Conservation (phyloP, 2,888 invertebrate species). For the Diplazon laetatorius region DNA sequence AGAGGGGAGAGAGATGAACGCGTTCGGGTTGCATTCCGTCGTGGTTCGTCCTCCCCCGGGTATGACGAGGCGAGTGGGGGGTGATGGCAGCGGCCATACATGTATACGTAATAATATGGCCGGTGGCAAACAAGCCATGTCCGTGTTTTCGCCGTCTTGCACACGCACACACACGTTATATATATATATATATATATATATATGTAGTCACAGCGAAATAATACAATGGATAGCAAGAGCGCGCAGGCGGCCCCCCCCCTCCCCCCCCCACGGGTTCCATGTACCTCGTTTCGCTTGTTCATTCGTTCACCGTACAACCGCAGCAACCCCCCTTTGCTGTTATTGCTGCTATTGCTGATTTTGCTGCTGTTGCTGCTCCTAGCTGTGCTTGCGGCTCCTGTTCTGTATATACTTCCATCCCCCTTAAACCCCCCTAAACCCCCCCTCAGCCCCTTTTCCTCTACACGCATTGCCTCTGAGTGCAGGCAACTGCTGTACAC, state of each 20-base stretch:
- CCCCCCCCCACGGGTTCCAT: too few species aligned
- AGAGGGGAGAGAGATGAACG: constrained; percentile 57
- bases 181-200: constrained; percentile 7
- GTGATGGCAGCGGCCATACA: constrained; percentile 56
- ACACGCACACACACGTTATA: too few species aligned
- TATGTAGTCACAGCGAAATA: constrained; percentile 70
- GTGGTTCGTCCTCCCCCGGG: constrained; percentile 70
- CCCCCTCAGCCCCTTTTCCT: background rate
- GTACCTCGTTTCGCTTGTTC: constrained; percentile 60
- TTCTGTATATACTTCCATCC: constrained; percentile 54
- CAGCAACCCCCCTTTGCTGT: constrained; percentile 56
- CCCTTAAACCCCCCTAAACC: too few species aligned
- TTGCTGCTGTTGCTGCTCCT: constrained; percentile 51
- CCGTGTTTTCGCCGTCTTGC: constrained; percentile 69
- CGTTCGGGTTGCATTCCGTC: constrained; percentile 68
- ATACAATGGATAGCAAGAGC: constrained; percentile 71
- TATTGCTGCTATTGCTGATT: constrained; percentile 39
- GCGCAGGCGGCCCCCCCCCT: constrained; percentile 63
- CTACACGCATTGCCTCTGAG: constrained; percentile 21
- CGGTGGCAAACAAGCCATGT: constrained; percentile 75
- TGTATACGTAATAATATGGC: constrained; percentile 72
- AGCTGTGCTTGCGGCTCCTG: constrained; percentile 54
- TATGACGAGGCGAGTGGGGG: constrained; percentile 44
- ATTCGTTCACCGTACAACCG: constrained; percentile 60
- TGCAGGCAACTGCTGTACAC: constrained; percentile 61